Conservation (phyloP, 2,113 vertebrate species). For the Lonchura striata region DNA sequence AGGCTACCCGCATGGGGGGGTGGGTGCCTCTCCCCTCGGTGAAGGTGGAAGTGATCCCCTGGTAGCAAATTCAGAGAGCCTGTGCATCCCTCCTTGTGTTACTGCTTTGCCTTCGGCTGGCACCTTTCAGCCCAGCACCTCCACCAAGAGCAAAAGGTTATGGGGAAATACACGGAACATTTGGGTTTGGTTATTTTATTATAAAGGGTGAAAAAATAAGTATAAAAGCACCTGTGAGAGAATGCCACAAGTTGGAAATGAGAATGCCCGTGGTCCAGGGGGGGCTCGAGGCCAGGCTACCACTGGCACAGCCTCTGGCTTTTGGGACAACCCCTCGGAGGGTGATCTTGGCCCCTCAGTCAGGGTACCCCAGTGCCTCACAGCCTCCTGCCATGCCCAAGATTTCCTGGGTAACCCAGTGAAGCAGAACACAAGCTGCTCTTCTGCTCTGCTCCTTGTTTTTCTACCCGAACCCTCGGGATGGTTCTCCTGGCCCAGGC, state of each 20-base stretch:
- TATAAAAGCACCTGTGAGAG: neutral
- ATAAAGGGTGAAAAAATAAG: neutral
- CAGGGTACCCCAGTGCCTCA: fast-evolving
- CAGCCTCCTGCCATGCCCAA: neutral
- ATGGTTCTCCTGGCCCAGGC: fast-evolving
- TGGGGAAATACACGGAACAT: fast-evolving
- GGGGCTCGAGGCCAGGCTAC: neutral
- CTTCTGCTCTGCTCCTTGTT: neutral
- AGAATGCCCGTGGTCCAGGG: neutral
- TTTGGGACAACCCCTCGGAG: neutral
- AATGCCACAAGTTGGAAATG: neutral
- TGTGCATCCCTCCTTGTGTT: neutral
- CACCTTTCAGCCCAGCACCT: fast-evolving
- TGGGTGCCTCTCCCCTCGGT: fast-evolving
- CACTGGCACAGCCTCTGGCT: neutral
- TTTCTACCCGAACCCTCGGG: neutral
- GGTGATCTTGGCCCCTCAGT: fast-evolving
- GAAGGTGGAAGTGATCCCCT: neutral
- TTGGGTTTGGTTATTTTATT: neutral
- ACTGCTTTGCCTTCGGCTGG: neutral
- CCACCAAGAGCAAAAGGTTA: fast-evolving
- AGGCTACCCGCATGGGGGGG: fast-evolving
- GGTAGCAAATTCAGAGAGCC: neutral
- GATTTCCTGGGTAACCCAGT: neutral
- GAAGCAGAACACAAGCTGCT: neutral